Base-by-base conservation (phyloP, 2,797 vertebrate species). In the Oryzias dopingdopingensis region DNA sequence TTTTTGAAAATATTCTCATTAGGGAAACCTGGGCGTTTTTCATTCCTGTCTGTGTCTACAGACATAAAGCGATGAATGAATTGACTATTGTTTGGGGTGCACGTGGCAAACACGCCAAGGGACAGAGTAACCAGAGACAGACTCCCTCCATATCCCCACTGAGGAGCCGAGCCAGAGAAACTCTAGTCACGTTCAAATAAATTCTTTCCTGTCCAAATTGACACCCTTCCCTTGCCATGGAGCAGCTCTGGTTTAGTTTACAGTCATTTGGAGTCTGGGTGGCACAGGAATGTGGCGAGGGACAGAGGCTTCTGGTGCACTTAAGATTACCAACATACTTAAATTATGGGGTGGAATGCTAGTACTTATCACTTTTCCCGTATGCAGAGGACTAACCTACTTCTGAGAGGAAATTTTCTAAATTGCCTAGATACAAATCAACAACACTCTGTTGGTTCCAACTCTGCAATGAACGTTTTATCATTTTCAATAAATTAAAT, bases 121-220 rank as follows among this genome's bases (percentile, higher is more conserved):
- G 79, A 84, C 80, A 67, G 62, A 42, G 77, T 80, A 89, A 88
- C 77, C 64, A 70, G 70, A 91, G 82, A 88, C 81, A 81, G 75
- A 76, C 62, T 72, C 59, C 74, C 71, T 83, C 76, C 79, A 84
- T 82, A 84, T 77, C 77, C 84, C 81, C 88, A 83, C 76, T 63
- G 69, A 83, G 78, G 77, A 90, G 68, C 67, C 65, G 71, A 81
- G 77, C 74, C 67, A 69, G 59, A 81, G 81, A 87, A 88, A 90
- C 78, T 76, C 59, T 64, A 90, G 82, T 86, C 82, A 85, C 55
- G 59, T 82, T 89, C 72, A 89, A 90, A 90, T 89, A 88, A 89
- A 89, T 88, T 77, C 69, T 82, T 90, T 88, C 85, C 88, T 86
- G 74, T 86, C 76, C 80, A 90, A 88, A 89, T 72, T 82, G 86